A percentile compares a stretch with the other conserved stretches of the same genome.
Evolutionary conservation across 1,140 invertebrate species (phyloP).

Genomic region (Bombus superbus): DNA sequence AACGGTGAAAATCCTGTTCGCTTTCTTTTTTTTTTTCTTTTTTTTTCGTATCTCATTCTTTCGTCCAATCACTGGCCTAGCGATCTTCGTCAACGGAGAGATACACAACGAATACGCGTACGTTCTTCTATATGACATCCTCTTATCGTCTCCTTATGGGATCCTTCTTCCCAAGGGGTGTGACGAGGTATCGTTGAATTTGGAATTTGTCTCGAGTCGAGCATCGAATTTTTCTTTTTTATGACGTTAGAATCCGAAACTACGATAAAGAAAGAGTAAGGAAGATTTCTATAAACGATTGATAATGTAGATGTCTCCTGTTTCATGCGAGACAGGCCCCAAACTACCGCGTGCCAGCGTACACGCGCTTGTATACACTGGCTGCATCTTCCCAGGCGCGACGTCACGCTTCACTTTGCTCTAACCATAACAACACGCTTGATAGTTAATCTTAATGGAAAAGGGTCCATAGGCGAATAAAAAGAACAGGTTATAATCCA

Average conservation of each 20-base stretch:
- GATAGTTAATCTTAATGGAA: background rate
- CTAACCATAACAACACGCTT: background rate
- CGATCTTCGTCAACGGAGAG: too few relatives aligned
- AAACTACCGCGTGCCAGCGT: background rate
- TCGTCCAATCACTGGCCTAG: too few relatives aligned
- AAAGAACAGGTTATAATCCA: background rate
- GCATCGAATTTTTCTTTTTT: too few relatives aligned
- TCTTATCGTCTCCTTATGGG: too few relatives aligned
- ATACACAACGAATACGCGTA: too few relatives aligned
- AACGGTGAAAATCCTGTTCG: slow-evolving; percentile 29
- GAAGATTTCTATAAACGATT: background rate
- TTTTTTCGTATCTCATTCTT: too few relatives aligned
- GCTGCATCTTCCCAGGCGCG: background rate
- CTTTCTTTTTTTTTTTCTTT: background rate
- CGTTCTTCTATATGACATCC: too few relatives aligned
- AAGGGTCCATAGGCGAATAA: background rate
- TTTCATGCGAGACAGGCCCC: background rate
- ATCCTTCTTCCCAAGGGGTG: too few relatives aligned
- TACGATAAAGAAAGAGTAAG: too few relatives aligned
- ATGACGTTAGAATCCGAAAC: too few relatives aligned
- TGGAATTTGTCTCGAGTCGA: too few relatives aligned
- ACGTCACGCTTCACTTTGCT: background rate
- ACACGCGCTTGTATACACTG: background rate
- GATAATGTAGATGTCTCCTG: background rate
- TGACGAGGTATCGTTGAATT: too few relatives aligned